Evolutionary conservation across 2,888 invertebrate species (phyloP).

Genomic region (Conchocele bisecta): DNA sequence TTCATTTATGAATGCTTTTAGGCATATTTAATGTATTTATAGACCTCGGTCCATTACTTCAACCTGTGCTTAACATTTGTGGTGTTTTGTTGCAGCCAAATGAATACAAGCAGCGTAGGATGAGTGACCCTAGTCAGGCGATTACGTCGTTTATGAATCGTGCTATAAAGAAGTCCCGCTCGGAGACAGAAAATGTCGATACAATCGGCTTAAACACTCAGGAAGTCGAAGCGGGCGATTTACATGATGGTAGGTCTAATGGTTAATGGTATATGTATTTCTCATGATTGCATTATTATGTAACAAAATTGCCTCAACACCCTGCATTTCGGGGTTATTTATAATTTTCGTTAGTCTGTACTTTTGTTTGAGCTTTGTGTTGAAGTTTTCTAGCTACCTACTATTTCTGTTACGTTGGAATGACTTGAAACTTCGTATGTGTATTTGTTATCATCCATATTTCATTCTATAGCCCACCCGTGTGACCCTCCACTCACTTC

Average conservation of each 20-base stretch:
- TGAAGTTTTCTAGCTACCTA: too few relatives aligned
- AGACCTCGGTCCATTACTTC: too few relatives aligned
- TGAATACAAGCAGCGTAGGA: conserved; percentile 87
- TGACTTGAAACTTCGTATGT: too few relatives aligned
- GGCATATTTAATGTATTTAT: too few relatives aligned
- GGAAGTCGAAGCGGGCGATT: conserved; percentile 96
- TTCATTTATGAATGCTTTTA: too few relatives aligned
- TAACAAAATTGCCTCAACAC: not conserved
- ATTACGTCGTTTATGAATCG: conserved; percentile 84
- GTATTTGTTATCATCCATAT: too few relatives aligned
- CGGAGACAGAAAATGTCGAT: conserved; percentile 96
- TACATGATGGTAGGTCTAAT: conserved; percentile 90
- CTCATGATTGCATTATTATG: too few relatives aligned
- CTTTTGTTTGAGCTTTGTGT: too few relatives aligned
- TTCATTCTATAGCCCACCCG: too few relatives aligned
- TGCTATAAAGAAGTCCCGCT: conserved; percentile 90
- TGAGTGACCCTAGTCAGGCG: conserved; percentile 93
- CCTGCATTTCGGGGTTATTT: not conserved
- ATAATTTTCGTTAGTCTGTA: not conserved
- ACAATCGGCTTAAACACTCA: conserved; percentile 86
- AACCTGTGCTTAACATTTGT: too few relatives aligned
- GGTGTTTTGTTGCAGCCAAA: conserved; percentile 46
- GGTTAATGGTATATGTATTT: not conserved
- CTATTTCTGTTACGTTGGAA: too few relatives aligned
- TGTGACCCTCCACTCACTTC: too few relatives aligned